Conservation (phyloP, 2,797 vertebrate genomes). For the Harpagifer antarcticus region DNA sequence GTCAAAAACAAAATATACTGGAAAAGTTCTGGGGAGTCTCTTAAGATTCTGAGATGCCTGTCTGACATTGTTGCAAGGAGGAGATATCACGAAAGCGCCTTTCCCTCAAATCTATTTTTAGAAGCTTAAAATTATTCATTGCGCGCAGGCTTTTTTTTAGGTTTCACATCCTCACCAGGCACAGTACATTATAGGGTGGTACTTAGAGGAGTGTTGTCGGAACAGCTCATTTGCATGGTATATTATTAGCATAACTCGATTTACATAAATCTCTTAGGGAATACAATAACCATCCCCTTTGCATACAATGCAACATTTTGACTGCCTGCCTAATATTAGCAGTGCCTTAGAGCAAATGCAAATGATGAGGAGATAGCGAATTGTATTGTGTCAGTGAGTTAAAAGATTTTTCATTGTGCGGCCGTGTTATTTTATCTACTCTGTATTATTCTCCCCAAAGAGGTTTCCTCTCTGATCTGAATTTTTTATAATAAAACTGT, state of each 20-base stretch:
- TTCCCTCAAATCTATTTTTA: constrained; percentile 20
- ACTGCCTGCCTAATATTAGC: constrained; percentile 36
- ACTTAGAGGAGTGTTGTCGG: constrained; percentile 11
- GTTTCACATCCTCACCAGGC: background rate
- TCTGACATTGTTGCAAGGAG: background rate
- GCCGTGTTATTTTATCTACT: constrained; percentile 42
- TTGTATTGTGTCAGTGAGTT: constrained; percentile 18
- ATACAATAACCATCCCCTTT: constrained; percentile 28
- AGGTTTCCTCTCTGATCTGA: constrained; percentile 51
- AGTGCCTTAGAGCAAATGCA: constrained; percentile 33
- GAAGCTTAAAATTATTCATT: constrained; percentile 13
- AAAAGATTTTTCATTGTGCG: constrained; percentile 16
- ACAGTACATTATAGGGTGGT: constrained; percentile 15
- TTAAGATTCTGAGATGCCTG: background rate
- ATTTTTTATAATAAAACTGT: constrained; percentile 67
- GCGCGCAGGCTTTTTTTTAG: constrained; percentile 7
- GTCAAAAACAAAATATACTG: background rate
- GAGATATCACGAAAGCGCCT: background rate
- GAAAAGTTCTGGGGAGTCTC: background rate
- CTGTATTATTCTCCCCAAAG: constrained; percentile 28
- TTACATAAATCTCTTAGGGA: constrained; percentile 42
- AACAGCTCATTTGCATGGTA: constrained; percentile 29
- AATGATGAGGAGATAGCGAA: constrained; percentile 40
- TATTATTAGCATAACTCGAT: constrained; percentile 51
- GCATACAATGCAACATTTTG: constrained; percentile 35